These are phyloP conservation scores for Paracanthobrama guichenoti DNA, from an alignment of 2,113 vertebrate genomes.

Conservation along the genomic window DNA sequence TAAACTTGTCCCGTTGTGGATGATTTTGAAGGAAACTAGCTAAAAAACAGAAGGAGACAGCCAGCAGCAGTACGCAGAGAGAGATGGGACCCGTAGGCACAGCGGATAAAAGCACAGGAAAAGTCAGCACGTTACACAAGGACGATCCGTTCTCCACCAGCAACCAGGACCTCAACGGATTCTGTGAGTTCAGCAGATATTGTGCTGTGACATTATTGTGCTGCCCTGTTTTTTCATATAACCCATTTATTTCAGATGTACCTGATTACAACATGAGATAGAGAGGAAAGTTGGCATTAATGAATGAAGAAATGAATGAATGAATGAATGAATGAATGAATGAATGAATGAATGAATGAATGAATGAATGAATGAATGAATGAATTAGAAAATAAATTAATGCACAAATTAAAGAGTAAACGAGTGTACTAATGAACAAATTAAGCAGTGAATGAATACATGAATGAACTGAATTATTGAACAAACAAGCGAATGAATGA, in stretches of 20 bases:
- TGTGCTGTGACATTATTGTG: neutral
- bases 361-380: no score
- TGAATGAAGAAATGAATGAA: neutral
- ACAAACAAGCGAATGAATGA: neutral
- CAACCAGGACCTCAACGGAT: conserved; percentile 93
- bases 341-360: neutral
- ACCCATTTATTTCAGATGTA: neutral
- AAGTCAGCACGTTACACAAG: conserved; percentile 90
- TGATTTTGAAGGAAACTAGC: conserved; percentile 90
- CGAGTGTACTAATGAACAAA: neutral
- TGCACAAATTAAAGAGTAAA: neutral
- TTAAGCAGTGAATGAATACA: neutral
- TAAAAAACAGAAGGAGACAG: conserved; percentile 98
- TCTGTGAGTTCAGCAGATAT: conserved; percentile 82
- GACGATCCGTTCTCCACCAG: conserved; percentile 95
- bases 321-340: neutral
- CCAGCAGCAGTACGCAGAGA: conserved; percentile 89
- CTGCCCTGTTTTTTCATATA: neutral
- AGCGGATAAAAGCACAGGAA: conserved; percentile 86
- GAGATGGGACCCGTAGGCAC: conserved; percentile 93
- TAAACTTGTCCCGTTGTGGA: conserved; percentile 74
- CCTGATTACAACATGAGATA: neutral
- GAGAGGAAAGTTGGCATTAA: neutral
- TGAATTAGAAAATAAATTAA: neutral
- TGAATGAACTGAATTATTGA: neutral